A percentile compares a stretch with the other conserved stretches of the same genome.
These are phyloP conservation scores for Lucinisca nassula DNA, from an alignment of 2,888 invertebrate species.

Conservation along the genomic window DNA sequence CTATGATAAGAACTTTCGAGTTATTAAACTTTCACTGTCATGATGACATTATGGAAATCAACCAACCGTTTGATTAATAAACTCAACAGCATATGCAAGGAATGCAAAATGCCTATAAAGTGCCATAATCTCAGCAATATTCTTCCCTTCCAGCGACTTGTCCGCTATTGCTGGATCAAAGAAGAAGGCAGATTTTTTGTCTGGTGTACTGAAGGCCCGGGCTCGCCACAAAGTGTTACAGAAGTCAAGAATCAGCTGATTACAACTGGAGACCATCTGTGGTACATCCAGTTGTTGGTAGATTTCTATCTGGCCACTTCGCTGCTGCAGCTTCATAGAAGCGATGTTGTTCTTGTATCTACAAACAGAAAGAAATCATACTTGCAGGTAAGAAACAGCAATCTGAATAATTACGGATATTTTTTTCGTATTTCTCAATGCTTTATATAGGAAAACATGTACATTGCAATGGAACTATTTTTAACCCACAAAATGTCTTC, in stretches of 20 bases:
- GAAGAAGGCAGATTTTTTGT: constrained; percentile 48
- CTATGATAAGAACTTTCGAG: background rate
- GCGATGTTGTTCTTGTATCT: constrained; percentile 58
- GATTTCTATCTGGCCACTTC: constrained; percentile 24
- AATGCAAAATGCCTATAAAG: constrained; percentile 52
- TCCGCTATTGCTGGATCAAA: constrained; percentile 38
- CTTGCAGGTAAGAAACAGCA: too few relatives aligned
- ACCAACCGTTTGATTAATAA: constrained; percentile 12
- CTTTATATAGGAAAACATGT: too few relatives aligned
- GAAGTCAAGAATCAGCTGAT: constrained; percentile 51
- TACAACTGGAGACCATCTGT: constrained; percentile 37
- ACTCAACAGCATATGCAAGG: constrained; percentile 28
- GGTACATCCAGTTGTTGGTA: constrained; percentile 1
- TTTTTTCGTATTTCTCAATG: too few relatives aligned
- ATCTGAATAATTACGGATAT: too few relatives aligned
- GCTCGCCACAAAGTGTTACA: constrained; percentile 60
- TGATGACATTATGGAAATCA: background rate
- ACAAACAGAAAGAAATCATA: background rate
- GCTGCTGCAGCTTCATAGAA: constrained; percentile 39
- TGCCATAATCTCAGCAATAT: constrained; percentile 49
- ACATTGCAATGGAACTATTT: too few relatives aligned
- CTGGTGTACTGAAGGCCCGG: constrained; percentile 52
- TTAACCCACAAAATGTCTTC: too few relatives aligned
- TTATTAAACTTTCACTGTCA: background rate
- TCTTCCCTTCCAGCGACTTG: constrained; percentile 28